Conservation (phyloP, 2,113 vertebrate species). For the Sula dactylatra region DNA sequence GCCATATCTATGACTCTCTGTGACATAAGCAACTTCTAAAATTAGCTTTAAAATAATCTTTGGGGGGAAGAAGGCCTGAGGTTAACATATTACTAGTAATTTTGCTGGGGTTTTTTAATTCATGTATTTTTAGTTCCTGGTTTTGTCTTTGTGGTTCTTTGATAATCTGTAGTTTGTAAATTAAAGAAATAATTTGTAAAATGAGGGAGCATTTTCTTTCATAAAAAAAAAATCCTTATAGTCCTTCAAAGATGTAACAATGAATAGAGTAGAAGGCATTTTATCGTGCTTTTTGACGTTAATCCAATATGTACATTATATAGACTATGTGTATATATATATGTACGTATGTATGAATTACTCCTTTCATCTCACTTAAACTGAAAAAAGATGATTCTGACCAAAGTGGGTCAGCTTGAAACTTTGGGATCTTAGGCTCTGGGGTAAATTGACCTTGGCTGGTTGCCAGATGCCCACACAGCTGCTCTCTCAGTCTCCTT, state of each 20-base stretch:
- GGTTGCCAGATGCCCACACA: not conserved
- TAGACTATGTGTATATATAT: not conserved
- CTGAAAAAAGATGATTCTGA: not conserved
- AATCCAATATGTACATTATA: not conserved
- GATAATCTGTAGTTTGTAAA: not conserved
- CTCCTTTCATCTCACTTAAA: not conserved
- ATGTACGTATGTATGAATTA: not conserved
- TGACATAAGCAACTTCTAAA: not conserved
- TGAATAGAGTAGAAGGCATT: not conserved
- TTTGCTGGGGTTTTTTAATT: not conserved
- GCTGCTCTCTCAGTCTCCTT: not conserved
- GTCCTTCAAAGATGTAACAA: not conserved
- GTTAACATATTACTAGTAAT: not conserved
- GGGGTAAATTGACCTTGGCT: not conserved
- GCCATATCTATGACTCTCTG: too few species aligned
- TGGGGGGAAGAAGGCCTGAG: not conserved
- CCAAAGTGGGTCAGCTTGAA: not conserved
- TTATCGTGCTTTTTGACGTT: not conserved
- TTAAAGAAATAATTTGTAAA: not conserved
- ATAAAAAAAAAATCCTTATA: not conserved
- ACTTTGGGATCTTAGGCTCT: not conserved
- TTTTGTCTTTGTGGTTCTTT: not conserved
- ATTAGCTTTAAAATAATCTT: not conserved
- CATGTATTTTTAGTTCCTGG: not conserved
- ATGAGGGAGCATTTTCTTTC: not conserved